Percentiles rank a stretch among this genome's conserved stretches.
Conservation (phyloP, 2,113 vertebrate species). For the Vombatus ursinus region DNA sequence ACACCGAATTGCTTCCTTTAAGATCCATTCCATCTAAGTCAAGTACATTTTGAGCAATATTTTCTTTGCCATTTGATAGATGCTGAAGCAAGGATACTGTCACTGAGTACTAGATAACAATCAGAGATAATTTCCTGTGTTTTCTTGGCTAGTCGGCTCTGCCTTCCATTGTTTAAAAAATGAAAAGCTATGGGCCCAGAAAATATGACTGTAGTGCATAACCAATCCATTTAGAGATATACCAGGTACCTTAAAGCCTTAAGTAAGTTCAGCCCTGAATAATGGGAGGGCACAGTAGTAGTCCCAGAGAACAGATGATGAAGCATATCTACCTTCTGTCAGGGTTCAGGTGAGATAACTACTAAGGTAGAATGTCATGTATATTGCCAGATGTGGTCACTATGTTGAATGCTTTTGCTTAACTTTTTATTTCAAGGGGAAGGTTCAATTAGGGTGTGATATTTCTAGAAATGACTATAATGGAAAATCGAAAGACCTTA, state of each 20-base stretch:
- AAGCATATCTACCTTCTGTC: background rate
- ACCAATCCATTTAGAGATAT: background rate
- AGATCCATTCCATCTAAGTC: background rate
- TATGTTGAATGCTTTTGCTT: background rate
- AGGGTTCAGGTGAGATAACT: background rate
- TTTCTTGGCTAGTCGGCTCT: background rate
- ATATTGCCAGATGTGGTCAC: background rate
- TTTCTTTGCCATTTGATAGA: background rate
- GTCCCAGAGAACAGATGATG: background rate
- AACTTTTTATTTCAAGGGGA: background rate
- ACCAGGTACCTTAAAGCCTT: conserved; percentile 17
- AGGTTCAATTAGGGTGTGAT: background rate
- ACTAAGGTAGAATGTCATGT: background rate
- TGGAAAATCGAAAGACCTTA: background rate
- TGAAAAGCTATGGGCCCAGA: conserved; percentile 10
- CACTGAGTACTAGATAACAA: background rate
- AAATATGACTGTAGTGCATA: conserved; percentile 7
- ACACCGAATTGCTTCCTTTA: background rate
- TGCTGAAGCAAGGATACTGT: background rate
- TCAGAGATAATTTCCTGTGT: background rate
- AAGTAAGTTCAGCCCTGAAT: background rate
- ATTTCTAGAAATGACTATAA: background rate
- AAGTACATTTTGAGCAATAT: background rate
- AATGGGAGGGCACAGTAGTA: background rate
- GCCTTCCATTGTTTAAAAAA: conserved; percentile 27